Evolutionary conservation across 2,888 invertebrate species (phyloP), one percentile per base, ranked within the genome.

Genomic region (Cancer borealis): DNA sequence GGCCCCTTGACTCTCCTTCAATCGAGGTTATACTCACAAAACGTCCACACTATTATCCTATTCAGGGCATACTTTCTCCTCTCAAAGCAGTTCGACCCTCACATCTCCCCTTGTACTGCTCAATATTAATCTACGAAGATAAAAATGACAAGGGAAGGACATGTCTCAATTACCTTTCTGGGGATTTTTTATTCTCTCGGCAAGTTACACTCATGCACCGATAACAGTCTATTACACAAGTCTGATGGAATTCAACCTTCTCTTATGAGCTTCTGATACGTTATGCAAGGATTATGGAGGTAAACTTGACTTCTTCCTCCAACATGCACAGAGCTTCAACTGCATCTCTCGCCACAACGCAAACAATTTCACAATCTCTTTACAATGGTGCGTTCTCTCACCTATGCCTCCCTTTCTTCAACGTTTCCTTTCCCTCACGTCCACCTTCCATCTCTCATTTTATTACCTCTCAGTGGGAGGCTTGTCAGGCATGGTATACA

Each of bases 331-430:
- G 1, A 30, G 14, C 30, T 12, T 79, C 79, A 79, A 26, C 30
- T 79, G 79, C 26, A 30, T 2, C 79, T 30, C 79, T 79, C 12
- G 12, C 30, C 79, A 5, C 79, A 79, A 79, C 30, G 79, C 79
- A 79, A 79, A 79, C 79, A 79, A 8, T 79, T 79, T 30, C 79
- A 26, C 79, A 79, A 66, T 5, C 66, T 79, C 79, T 79, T 30
- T 79, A 30, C 79, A 12, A 21, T 79, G 12, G 10, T 26, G 3
- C 14, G 30, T 79, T 79, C 30, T 79, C 79, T 66, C 66, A 66
- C 21, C 66, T 21, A 21, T 66, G 12, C 79, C 79, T 73, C 73
- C 73, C 8, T 21, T 79, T 79, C 79, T 79, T 30, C 30, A 26
- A 30, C 79, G 30, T 14, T 30, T 30, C 30, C 79, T 30, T 79